Conservation (phyloP, 1,140 invertebrate genomes). For the Trachymyrmex cornetzi region DNA sequence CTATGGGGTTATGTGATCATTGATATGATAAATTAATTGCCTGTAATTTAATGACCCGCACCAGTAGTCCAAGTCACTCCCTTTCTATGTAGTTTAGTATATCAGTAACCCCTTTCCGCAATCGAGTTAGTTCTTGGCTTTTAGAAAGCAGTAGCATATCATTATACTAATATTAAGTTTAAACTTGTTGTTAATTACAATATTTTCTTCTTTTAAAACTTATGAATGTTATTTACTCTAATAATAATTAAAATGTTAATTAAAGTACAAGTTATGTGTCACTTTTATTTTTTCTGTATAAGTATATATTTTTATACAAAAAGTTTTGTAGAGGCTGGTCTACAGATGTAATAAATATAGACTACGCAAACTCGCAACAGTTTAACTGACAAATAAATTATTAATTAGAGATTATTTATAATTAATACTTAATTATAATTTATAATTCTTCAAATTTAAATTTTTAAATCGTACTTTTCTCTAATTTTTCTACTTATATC, state of each 20-base stretch:
- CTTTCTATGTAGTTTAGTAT: conserved; percentile 9
- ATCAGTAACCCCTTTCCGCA: neutral
- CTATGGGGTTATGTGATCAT: neutral
- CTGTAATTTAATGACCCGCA: neutral
- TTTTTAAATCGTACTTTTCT: neutral
- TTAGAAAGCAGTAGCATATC: neutral
- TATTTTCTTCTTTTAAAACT: neutral
- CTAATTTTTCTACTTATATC: neutral
- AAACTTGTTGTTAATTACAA: neutral
- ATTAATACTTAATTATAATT: neutral
- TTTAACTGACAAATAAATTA: neutral
- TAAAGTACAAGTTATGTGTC: neutral
- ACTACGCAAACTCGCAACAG: neutral
- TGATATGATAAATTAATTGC: conserved; percentile 15
- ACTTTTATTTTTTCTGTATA: neutral
- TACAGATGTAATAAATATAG: neutral
- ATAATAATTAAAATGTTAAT: neutral
- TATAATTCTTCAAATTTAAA: neutral
- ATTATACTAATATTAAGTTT: neutral
- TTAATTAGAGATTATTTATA: neutral
- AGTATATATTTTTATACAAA: neutral
- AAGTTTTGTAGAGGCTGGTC: neutral
- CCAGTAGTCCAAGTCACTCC: conserved; percentile 6
- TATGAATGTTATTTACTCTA: neutral
- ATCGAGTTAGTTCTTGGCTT: neutral